Evolutionary conservation across 2,797 vertebrate genomes (phyloP).

Genomic region (Synanceia verrucosa): DNA sequence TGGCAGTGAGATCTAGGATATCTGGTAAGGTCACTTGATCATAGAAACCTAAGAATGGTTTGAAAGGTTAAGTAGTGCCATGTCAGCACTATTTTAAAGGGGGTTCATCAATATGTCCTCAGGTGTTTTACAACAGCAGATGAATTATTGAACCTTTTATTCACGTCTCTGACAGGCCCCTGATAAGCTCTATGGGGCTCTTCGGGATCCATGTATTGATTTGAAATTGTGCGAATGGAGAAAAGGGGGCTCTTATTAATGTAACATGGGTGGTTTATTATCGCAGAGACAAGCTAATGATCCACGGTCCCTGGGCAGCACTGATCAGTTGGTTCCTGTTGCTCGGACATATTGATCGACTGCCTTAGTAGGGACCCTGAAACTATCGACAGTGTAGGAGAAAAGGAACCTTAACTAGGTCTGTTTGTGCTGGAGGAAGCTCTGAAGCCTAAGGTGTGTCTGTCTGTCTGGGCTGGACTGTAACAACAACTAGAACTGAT

Average conservation of each 20-base stretch:
- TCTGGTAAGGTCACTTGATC: constrained; percentile 16
- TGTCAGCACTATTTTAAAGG: constrained; percentile 54
- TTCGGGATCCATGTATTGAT: constrained; percentile 66
- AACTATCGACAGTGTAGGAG: constrained; percentile 29
- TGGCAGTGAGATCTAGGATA: not conserved
- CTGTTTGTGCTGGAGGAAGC: constrained; percentile 26
- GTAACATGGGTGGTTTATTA: constrained; percentile 59
- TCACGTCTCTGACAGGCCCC: constrained; percentile 44
- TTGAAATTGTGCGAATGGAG: constrained; percentile 43
- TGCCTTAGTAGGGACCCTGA: constrained; percentile 35
- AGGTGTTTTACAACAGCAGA: constrained; percentile 50
- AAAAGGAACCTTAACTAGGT: constrained; percentile 14
- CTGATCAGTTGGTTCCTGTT: constrained; percentile 57
- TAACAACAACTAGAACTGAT: not conserved
- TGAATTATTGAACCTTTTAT: constrained; percentile 51
- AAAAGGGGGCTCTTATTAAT: constrained; percentile 59
- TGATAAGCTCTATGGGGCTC: constrained; percentile 39
- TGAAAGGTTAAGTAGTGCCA: constrained; percentile 41
- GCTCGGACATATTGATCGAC: constrained; percentile 48
- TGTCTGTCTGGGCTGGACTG: not conserved
- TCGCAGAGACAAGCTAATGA: constrained; percentile 60
- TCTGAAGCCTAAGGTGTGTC: not conserved
- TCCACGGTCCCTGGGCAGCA: constrained; percentile 37
- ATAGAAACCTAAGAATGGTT: constrained; percentile 6
- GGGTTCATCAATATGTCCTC: constrained; percentile 34